Percentiles rank a stretch among this genome's conserved stretches.
Evolutionary conservation across 2,888 invertebrate genomes (phyloP).

Genomic region (Meandrusa payeni): DNA sequence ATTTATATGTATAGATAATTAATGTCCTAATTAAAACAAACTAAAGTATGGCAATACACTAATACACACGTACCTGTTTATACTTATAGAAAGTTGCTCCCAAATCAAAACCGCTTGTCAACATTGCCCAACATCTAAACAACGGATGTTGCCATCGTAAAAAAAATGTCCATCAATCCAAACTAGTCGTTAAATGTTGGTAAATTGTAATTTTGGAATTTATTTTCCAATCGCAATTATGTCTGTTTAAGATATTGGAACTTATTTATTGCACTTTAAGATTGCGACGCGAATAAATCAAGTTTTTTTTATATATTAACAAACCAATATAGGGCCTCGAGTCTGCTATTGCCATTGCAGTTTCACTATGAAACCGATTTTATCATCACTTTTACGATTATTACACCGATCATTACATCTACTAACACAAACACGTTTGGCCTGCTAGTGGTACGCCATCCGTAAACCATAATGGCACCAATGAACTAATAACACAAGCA

Average conservation of each 20-base stretch:
- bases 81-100: conserved; percentile 73
- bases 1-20: too few relatives aligned
- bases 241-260: conserved; percentile 12
- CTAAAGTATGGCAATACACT: conserved; percentile 36
- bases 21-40: conserved; percentile 5
- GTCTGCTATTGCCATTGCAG: too few relatives aligned
- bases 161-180: conserved; percentile 14
- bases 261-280: conserved; percentile 10
- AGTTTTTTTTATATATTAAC: conserved; percentile 4
- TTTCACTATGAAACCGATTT: too few relatives aligned
- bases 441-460: too few relatives aligned
- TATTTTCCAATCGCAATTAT: conserved; percentile 4
- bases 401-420: too few relatives aligned
- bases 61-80: conserved; percentile 52
- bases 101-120: conserved; percentile 63
- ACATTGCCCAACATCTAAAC: conserved; percentile 55
- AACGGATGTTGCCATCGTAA: conserved; percentile 16
- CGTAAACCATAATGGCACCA: too few relatives aligned
- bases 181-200: conserved; percentile 18
- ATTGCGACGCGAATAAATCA: conserved; percentile 10
- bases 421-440: too few relatives aligned
- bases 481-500: too few relatives aligned
- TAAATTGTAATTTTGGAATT: conserved; percentile 7
- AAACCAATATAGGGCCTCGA: too few relatives aligned
- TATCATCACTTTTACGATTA: too few relatives aligned